phyloP scores from a whole-genome alignment of 2,113 vertebrate genomes.

The Ochotona princeps region DNA sequence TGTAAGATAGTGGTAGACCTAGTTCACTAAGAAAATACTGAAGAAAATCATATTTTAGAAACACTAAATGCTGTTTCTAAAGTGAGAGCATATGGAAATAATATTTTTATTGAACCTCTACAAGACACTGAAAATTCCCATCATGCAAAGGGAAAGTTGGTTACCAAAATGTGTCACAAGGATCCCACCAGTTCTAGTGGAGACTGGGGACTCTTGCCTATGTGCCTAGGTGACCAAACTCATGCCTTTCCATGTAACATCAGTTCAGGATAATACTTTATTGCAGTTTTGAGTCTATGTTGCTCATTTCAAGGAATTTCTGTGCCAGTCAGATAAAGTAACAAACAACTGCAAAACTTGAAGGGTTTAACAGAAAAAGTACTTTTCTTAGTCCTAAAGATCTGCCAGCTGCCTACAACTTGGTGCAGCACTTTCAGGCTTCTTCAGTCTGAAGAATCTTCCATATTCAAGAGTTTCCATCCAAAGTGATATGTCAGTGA shows the following conservation, averaged over 20 bases:
- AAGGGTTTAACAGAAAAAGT: not conserved
- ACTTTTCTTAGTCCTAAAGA: not conserved
- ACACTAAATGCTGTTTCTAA: not conserved
- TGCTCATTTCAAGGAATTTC: constrained; percentile 23
- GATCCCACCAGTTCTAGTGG: not conserved
- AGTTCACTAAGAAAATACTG: not conserved
- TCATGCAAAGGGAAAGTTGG: not conserved
- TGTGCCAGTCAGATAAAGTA: not conserved
- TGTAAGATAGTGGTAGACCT: not conserved
- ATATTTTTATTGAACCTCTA: constrained; percentile 10
- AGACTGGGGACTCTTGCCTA: not conserved
- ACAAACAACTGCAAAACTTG: not conserved
- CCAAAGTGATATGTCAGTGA: not conserved
- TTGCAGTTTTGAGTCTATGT: not conserved
- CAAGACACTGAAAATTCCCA: not conserved
- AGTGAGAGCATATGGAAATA: constrained; percentile 20
- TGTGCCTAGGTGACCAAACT: not conserved
- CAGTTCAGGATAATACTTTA: not conserved
- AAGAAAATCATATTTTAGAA: not conserved
- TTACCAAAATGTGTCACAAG: not conserved
- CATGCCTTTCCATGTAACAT: not conserved
- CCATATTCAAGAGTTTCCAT: not conserved
- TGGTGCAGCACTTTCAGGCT: not conserved
- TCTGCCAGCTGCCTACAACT: not conserved
- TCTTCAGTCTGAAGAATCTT: not conserved